phyloP scores from a whole-genome alignment of 92 coral and sea anemone genomes.

The Bergia puertoricense region DNA sequence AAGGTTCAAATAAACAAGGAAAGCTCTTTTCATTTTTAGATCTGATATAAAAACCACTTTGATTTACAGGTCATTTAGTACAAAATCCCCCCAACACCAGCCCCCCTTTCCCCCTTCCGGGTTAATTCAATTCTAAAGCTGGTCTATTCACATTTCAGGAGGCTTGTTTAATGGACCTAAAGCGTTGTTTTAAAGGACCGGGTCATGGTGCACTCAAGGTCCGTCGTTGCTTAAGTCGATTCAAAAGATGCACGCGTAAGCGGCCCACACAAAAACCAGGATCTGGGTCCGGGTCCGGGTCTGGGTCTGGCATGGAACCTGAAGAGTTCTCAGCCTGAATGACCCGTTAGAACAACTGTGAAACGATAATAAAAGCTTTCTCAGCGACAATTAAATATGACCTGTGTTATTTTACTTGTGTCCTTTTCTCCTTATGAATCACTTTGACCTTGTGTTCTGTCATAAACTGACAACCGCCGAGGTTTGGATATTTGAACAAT shows the following conservation, averaged over 20 bases:
- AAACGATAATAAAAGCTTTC: neutral
- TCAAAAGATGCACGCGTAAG: neutral
- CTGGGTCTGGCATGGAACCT: neutral
- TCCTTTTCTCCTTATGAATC: too few species aligned
- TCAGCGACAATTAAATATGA: neutral
- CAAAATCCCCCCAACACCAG: too few species aligned
- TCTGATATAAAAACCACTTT: too few species aligned
- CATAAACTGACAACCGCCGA: too few species aligned
- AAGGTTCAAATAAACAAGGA: too few species aligned
- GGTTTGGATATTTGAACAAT: too few species aligned
- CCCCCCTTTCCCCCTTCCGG: too few species aligned
- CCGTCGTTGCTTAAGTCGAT: neutral
- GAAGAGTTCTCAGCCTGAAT: neutral
- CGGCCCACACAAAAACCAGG: neutral
- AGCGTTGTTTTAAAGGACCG: neutral
- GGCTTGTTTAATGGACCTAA: neutral
- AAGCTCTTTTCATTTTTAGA: too few species aligned
- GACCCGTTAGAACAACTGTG: neutral
- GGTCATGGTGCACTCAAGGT: neutral
- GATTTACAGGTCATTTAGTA: too few species aligned
- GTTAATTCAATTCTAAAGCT: too few species aligned
- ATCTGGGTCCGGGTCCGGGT: neutral
- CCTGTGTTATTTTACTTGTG: too few species aligned
- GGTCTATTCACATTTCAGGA: neutral
- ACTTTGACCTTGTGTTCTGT: too few species aligned